Evolutionary conservation across 2,113 vertebrate species (phyloP).

Genomic region (Xenotilapia leptura): DNA sequence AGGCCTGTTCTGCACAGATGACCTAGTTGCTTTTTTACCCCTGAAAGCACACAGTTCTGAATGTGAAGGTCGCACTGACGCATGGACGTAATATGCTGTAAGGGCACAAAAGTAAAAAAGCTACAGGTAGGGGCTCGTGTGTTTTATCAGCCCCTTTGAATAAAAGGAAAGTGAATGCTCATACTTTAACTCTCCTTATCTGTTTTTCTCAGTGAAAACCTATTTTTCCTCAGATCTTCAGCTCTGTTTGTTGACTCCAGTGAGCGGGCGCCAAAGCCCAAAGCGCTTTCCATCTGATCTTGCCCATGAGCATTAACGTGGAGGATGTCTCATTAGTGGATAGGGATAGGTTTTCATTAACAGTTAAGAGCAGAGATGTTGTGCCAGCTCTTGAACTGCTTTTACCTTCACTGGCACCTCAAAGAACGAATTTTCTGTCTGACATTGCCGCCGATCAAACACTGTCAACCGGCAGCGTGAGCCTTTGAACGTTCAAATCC

Average conservation of each 20-base stretch:
- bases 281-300: constrained; percentile 8
- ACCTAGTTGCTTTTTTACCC: constrained; percentile 47
- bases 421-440: constrained; percentile 27
- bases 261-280: background rate
- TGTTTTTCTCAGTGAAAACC: background rate
- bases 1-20: constrained; percentile 40
- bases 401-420: constrained; percentile 16
- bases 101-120: constrained; percentile 9
- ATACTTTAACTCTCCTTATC: background rate
- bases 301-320: constrained; percentile 4
- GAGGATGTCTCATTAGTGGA: constrained; percentile 18
- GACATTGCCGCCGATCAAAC: constrained; percentile 38
- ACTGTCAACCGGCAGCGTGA: constrained; percentile 16
- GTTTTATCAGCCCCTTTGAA: constrained; percentile 21
- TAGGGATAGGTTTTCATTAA: constrained; percentile 8
- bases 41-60: constrained; percentile 18
- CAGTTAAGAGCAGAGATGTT: constrained; percentile 5
- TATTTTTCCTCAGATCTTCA: background rate
- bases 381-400: constrained; percentile 27
- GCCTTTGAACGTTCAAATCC: constrained; percentile 49
- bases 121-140: background rate
- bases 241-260: constrained; percentile 9
- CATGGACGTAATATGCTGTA: constrained; percentile 12
- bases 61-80: constrained; percentile 26
- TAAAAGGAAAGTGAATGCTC: background rate